Percentiles rank a stretch among this genome's conserved stretches.
These are phyloP conservation scores for Calosoma granatense DNA, from an alignment of 1,140 invertebrate genomes.

Conservation along the genomic window DNA sequence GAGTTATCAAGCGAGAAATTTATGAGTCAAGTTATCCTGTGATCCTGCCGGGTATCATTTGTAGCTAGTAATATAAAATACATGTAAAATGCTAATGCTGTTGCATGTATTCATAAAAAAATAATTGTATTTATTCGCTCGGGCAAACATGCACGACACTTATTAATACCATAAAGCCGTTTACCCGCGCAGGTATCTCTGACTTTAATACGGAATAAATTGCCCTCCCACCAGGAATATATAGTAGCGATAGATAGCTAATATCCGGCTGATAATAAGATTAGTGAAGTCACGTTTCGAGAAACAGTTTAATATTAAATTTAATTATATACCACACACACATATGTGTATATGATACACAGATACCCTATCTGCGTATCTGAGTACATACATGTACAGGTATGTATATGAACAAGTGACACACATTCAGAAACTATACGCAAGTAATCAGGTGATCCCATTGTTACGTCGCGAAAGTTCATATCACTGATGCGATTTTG, in stretches of 20 bases:
- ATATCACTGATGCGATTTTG: not conserved
- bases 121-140: not conserved
- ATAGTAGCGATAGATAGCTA: not conserved
- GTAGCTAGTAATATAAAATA: not conserved
- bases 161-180: conserved; percentile 1
- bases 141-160: not conserved
- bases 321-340: not conserved
- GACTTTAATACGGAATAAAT: not conserved
- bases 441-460: too few species aligned
- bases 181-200: not conserved
- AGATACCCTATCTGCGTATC: not conserved
- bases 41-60: conserved; percentile 3
- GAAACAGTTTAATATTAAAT: not conserved
- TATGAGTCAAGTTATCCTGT: too few species aligned
- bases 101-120: not conserved
- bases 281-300: conserved; percentile 1
- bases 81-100: not conserved
- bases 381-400: not conserved
- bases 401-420: too few species aligned
- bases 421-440: not conserved
- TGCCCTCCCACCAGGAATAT: not conserved
- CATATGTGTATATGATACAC: too few species aligned
- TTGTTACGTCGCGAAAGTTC: not conserved
- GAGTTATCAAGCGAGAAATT: too few species aligned
- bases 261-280: conserved; percentile 4